phyloP scores from a whole-genome alignment of 2,113 vertebrate genomes.

The Eubucco bourcierii region DNA sequence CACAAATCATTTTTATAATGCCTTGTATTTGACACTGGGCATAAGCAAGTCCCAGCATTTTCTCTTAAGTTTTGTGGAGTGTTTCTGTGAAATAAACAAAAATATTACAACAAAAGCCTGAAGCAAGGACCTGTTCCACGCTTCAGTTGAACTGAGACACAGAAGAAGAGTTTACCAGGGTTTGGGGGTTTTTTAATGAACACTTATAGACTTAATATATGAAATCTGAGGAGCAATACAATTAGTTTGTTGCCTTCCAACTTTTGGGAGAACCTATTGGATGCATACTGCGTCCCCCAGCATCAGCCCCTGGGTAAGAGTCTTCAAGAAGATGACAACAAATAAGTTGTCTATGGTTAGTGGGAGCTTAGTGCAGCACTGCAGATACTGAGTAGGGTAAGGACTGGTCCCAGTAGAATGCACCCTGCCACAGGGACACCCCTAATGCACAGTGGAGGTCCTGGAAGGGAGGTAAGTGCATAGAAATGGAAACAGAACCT shows the following conservation, averaged over 20 bases:
- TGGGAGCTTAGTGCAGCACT: background rate
- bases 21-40: background rate
- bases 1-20: background rate
- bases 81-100: background rate
- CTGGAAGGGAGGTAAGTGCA: background rate
- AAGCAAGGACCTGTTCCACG: background rate
- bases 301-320: background rate
- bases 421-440: background rate
- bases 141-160: background rate
- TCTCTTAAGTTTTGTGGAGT: background rate
- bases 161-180: background rate
- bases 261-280: background rate
- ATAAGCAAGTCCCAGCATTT: background rate
- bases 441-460: no score
- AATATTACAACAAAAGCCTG: background rate
- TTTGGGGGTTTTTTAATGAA: background rate
- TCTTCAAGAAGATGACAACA: background rate
- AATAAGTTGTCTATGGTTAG: background rate
- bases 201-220: background rate
- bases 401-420: background rate
- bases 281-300: background rate
- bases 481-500: background rate
- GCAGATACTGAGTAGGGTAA: rapidly evolving
- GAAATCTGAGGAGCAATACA: background rate
- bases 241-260: background rate